These are phyloP conservation scores for Parazoanthus swiftii DNA, from an alignment of 92 coral and sea anemone species.

Conservation along the genomic window DNA sequence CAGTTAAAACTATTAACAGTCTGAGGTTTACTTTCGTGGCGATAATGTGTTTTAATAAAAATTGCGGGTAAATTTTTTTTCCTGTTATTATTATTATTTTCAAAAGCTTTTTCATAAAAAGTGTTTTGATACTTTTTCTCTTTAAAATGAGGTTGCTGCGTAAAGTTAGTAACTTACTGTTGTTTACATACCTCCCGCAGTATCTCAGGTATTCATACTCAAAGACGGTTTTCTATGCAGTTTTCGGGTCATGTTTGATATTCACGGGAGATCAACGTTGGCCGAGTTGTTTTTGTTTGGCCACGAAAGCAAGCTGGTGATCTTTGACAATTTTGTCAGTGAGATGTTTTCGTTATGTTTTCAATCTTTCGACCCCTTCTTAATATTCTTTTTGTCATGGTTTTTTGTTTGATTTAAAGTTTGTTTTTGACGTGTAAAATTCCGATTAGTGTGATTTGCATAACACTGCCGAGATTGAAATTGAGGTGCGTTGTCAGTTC, in stretches of 20 bases:
- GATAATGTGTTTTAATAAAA: too few species aligned
- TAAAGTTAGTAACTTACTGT: not conserved
- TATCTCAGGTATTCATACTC: not conserved
- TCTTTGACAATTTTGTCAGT: not conserved
- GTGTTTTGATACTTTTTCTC: not conserved
- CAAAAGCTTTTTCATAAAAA: not conserved
- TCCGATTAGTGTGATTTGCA: constrained; percentile 32
- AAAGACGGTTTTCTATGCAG: not conserved
- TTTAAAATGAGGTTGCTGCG: not conserved
- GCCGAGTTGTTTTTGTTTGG: not conserved
- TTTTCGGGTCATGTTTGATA: not conserved
- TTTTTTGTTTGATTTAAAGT: constrained; percentile 21
- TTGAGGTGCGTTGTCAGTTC: not conserved
- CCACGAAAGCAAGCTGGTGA: not conserved
- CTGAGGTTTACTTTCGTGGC: too few species aligned
- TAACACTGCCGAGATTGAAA: constrained; percentile 34
- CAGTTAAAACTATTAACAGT: too few species aligned
- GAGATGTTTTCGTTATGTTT: not conserved
- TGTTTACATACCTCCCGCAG: constrained; percentile 20
- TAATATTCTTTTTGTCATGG: constrained; percentile 1
- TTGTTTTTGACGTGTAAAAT: constrained; percentile 40
- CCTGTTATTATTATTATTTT: too few species aligned
- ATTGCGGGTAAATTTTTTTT: not conserved
- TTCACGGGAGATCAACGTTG: not conserved
- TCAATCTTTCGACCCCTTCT: not conserved